Evolutionary conservation across 2,113 vertebrate species (phyloP).

Genomic region (Bungarus multicinctus): DNA sequence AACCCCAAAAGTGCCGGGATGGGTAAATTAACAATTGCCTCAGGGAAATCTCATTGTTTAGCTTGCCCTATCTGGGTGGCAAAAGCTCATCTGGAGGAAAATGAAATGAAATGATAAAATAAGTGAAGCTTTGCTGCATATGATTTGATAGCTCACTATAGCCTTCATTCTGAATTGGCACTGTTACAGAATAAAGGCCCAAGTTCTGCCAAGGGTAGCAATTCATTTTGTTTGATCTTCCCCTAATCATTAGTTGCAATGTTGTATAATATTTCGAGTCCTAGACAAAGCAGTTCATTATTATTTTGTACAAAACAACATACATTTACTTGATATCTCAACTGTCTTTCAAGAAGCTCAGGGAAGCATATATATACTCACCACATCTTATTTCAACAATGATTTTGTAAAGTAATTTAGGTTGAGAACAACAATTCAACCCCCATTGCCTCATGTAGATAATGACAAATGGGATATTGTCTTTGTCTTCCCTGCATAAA

Average conservation of each 20-base stretch:
- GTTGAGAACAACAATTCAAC: neutral
- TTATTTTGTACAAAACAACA: neutral
- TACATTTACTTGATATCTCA: neutral
- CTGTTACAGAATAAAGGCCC: neutral
- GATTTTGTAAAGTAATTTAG: neutral
- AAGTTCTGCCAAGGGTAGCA: neutral
- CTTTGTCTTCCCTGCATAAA: neutral
- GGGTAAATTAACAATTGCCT: constrained; percentile 14
- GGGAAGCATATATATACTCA: neutral
- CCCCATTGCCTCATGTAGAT: neutral
- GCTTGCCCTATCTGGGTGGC: constrained; percentile 11
- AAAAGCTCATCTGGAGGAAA: neutral
- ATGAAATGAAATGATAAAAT: neutral
- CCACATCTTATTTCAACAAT: neutral
- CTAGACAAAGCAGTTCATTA: neutral
- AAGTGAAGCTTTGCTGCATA: neutral
- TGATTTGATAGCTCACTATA: neutral
- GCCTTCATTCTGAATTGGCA: neutral
- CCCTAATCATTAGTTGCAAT: neutral
- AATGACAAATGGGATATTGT: neutral
- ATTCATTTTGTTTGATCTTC: neutral
- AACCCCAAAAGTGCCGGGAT: neutral
- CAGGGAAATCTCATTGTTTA: neutral
- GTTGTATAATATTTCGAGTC: neutral
- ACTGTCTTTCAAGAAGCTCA: neutral